Conservation (phyloP, 2,113 vertebrate species). For the Lota lota region DNA sequence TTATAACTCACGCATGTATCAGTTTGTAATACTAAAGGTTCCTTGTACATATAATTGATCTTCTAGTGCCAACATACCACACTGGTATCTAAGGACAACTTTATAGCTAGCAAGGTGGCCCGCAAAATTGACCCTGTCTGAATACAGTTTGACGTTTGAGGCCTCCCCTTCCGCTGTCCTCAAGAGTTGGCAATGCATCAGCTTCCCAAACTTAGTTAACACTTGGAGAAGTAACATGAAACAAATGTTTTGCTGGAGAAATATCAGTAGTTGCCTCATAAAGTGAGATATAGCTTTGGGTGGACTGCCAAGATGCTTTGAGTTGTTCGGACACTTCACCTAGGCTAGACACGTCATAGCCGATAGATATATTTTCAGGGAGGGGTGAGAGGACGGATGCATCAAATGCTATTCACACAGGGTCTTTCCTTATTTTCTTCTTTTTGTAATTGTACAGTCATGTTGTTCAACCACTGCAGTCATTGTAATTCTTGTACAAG, state of each 20-base stretch:
- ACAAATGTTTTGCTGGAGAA: slow-evolving; percentile 12
- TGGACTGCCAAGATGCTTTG: slow-evolving; percentile 7
- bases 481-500: slow-evolving; percentile 79
- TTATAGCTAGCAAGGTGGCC: slow-evolving; percentile 62
- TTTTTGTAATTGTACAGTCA: slow-evolving; percentile 71
- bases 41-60: slow-evolving; percentile 69
- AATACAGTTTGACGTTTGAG: slow-evolving; percentile 26
- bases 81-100: slow-evolving; percentile 66
- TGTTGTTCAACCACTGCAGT: slow-evolving; percentile 80
- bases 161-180: slow-evolving; percentile 36
- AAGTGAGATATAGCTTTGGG: slow-evolving; percentile 12
- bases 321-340: slow-evolving; percentile 19
- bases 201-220: background rate
- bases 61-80: slow-evolving; percentile 69
- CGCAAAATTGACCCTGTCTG: slow-evolving; percentile 52
- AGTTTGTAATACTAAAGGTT: slow-evolving; percentile 71
- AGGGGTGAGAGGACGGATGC: slow-evolving; percentile 24
- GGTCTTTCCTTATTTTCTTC: slow-evolving; percentile 47
- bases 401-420: slow-evolving; percentile 49
- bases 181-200: background rate
- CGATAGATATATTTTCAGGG: slow-evolving; percentile 18
- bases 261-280: slow-evolving; percentile 25
- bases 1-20: slow-evolving; percentile 73
- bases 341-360: slow-evolving; percentile 24
- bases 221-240: slow-evolving; percentile 16